Evolutionary conservation across 2,113 vertebrate species (phyloP), one percentile per base, ranked within the genome.

Genomic region (Mormyrus lacerda): DNA sequence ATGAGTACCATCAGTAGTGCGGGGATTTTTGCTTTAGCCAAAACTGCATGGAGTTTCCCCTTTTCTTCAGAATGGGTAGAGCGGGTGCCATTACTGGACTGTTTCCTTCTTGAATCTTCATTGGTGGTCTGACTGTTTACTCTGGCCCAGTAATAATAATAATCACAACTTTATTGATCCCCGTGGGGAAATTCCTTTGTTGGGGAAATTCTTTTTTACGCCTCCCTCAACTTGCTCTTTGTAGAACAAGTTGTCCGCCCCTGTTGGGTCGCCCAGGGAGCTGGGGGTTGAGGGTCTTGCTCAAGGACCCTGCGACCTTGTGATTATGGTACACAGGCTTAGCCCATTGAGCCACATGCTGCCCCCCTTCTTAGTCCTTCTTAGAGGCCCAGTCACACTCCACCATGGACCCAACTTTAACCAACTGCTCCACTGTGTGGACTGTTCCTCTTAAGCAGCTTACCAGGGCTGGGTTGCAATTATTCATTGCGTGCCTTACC

Each of bases 351-450:
- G n/a, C n/a, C n/a, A n/a, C n/a, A n/a, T n/a, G n/a, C n/a, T n/a
- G n/a, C n/a, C n/a, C n/a, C n/a, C n/a, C n/a, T n/a, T n/a, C n/a
- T n/a, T n/a, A 90, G 1, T 91, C 89, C 24, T 85, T 90, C 15
- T 47, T 58, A 24, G 51, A 31, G 47, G 17, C 82, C 1, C 69
- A 58, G 27, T 91, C 90, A 21, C 48, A 86, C 53, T 90, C 87
- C 3, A 91, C 61, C 87, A 90, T 83, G 44, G 89, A 79, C 9
- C 89, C 89, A 1, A 91, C 87, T 27, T 89, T 88, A 3, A 91
- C 89, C 13, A 91, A 31, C 24, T 90, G 87, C 10, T 73, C 87
- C 39, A 91, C 90, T 24, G 90, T 88, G 31, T 86, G 13, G 3
- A 91, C 83, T 9, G 87, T 73, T 3, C 89, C 89, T 39, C 90